phyloP scores from a whole-genome alignment of 2,888 invertebrate species.

The Drosophila kambysellisi region DNA sequence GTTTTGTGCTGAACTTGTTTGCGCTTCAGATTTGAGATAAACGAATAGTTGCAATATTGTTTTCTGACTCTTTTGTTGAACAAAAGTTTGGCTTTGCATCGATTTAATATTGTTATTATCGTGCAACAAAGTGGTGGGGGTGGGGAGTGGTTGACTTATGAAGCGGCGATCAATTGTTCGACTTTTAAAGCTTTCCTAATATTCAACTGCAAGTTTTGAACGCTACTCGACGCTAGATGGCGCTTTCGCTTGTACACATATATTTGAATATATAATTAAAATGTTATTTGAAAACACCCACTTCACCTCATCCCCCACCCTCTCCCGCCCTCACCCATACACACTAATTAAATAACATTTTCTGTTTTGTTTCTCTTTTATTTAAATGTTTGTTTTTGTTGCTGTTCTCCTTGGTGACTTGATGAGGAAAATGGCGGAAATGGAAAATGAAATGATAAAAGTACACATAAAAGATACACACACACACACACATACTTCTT shows the following conservation, averaged over 20 bases:
- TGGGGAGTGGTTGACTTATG: not conserved
- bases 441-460: slow-evolving; percentile 14
- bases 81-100: not conserved
- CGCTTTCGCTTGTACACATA: slow-evolving; percentile 1
- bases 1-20: slow-evolving; percentile 1
- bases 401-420: slow-evolving; percentile 32
- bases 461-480: slow-evolving; percentile 19
- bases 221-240: not conserved
- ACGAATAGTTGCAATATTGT: not conserved
- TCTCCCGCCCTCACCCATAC: too few relatives aligned
- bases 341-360: slow-evolving; percentile 16
- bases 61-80: not conserved
- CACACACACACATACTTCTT: slow-evolving; percentile 4
- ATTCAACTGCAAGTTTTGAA: not conserved
- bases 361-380: not conserved
- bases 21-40: slow-evolving; percentile 13
- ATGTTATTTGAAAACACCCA: not conserved
- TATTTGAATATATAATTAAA: not conserved
- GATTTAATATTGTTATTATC: not conserved
- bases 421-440: slow-evolving; percentile 20
- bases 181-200: not conserved
- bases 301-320: too few relatives aligned
- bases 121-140: not conserved
- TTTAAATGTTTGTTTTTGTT: slow-evolving; percentile 1
- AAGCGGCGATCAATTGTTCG: not conserved